phyloP scores from a whole-genome alignment of 2,797 vertebrate species.

The Heliangelus exortis region DNA sequence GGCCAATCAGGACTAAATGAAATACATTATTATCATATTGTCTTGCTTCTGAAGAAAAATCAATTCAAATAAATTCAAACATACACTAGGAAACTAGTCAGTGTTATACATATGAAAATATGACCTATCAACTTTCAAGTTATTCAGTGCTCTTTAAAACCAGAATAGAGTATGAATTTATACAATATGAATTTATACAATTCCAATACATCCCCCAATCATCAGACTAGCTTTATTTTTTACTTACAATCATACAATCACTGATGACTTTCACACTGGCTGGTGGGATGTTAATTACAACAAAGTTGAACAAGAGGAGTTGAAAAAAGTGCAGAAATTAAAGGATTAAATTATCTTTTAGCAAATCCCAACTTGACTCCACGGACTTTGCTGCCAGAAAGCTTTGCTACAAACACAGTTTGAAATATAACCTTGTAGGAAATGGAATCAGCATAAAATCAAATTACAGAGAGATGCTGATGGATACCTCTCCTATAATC shows the following conservation, averaged over 20 bases:
- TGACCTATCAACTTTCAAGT: background rate
- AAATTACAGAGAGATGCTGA: background rate
- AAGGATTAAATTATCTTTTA: background rate
- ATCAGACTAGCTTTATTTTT: background rate
- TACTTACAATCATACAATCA: background rate
- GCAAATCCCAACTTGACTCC: background rate
- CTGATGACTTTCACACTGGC: background rate
- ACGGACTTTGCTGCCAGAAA: background rate
- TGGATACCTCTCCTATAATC: background rate
- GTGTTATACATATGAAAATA: background rate
- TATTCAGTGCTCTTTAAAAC: background rate
- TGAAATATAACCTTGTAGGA: constrained; percentile 17
- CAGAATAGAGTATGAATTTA: background rate
- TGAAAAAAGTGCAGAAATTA: background rate
- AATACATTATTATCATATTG: background rate
- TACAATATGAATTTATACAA: background rate
- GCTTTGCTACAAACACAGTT: background rate
- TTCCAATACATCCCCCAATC: background rate
- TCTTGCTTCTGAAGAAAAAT: background rate
- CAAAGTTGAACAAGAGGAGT: background rate
- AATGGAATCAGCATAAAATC: constrained; percentile 3
- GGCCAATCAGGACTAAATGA: background rate
- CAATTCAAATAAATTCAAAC: background rate
- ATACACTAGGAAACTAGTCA: background rate
- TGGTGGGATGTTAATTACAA: background rate